Evolutionary conservation across 2,113 vertebrate species (phyloP), one percentile per base, ranked within the genome.

Genomic region (Poecile atricapillus): DNA sequence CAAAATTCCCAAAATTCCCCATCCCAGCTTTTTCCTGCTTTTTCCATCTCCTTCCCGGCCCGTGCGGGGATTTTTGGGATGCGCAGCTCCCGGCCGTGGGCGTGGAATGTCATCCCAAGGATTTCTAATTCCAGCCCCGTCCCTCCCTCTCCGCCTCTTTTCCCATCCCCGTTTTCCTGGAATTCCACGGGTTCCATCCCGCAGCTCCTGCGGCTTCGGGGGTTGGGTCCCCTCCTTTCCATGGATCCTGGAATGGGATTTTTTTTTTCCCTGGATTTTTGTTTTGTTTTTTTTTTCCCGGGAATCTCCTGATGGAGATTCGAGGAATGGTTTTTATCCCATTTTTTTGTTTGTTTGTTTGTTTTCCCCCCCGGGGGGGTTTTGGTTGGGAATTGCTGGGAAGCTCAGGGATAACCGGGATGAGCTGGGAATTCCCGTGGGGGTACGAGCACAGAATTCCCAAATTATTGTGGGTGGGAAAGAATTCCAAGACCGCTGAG

Each of bases 51-150:
- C n/a, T 20, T 60, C 76, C 75, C 35, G 17, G 16, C 79, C 81
- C 49, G 10, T 21, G 56, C 58, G 69, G 85, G 60, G 83, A 47
- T 62, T 90, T 90, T 85, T 18, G 39, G 39, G 39, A 39, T 39
- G 39, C 39, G 37, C 53, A 35, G 89, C 89, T 50, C 60, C 59
- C 5, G 59, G 30, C 15, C 9, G 93, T 95, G 94, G 96, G 94
- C 9, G 94, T 41, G 87, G 81, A 80, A 80, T 87, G 94, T 95
- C 91, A 83, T 93, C 93, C 89, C 93, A 37, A 90, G 94, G 83
- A 39, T 52, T 80, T 73, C 94, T 69, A 81, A 43, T 62, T 81
- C 82, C 94, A 87, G 5, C 93, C 90, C 82, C 30, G 7, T 56
- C 70, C 81, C 82, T 46, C 82, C 83, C 70, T 67, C 60, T 85